Percentiles rank a stretch among this genome's conserved stretches.
Conservation (phyloP, 2,113 vertebrate genomes). For the Rhinopithecus roxellana region DNA sequence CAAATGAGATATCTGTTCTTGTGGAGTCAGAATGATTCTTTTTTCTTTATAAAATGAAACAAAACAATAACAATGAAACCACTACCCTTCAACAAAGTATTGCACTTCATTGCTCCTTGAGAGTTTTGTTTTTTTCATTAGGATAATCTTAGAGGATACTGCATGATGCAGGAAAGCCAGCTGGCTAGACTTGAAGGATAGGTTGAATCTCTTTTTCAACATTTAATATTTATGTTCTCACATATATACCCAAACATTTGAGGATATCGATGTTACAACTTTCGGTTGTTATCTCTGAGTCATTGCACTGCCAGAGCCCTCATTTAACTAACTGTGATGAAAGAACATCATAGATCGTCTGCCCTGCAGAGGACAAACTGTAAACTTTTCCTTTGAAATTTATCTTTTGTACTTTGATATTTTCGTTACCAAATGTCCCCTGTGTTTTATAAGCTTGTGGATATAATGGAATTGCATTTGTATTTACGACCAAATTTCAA, state of each 20-base stretch:
- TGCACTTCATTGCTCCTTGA: not conserved
- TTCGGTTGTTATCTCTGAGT: constrained; percentile 75
- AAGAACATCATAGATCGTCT: constrained; percentile 52
- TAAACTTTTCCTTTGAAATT: constrained; percentile 72
- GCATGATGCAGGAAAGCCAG: constrained; percentile 57
- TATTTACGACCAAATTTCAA: constrained; percentile 61
- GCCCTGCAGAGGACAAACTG: constrained; percentile 67
- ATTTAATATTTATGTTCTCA: constrained; percentile 73
- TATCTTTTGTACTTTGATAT: constrained; percentile 70
- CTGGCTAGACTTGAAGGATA: constrained; percentile 69
- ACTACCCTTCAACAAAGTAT: not conserved
- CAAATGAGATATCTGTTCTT: not conserved
- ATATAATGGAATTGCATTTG: constrained; percentile 61
- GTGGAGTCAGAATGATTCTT: not conserved
- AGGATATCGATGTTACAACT: constrained; percentile 69
- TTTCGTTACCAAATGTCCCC: constrained; percentile 68
- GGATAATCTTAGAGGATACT: constrained; percentile 47
- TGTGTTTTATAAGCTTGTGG: constrained; percentile 58
- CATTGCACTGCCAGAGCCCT: constrained; percentile 51
- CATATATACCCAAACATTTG: constrained; percentile 67
- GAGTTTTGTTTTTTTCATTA: not conserved
- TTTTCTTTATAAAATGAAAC: not conserved
- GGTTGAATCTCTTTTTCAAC: constrained; percentile 61
- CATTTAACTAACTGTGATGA: constrained; percentile 74
- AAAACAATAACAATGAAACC: not conserved